These are phyloP conservation scores for Spinus pinus DNA, from an alignment of 2,797 vertebrate genomes.

Conservation along the genomic window DNA sequence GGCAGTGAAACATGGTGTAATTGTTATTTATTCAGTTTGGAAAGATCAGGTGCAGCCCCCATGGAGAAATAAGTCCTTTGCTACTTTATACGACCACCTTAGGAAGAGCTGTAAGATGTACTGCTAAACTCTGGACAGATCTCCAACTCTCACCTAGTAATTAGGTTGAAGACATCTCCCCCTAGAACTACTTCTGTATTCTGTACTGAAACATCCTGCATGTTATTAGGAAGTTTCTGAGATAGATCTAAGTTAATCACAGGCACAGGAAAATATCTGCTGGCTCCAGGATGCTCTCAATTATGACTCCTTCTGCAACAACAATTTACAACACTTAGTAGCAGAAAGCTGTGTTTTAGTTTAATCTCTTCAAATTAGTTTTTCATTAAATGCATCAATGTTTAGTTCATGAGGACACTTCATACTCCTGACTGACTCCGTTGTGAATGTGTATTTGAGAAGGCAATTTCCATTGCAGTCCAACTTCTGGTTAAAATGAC, in stretches of 20 bases:
- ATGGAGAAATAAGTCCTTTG: not conserved
- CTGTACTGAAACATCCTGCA: not conserved
- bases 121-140: not conserved
- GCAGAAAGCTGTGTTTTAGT: not conserved
- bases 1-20: not conserved
- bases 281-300: not conserved
- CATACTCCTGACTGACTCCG: not conserved
- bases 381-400: not conserved
- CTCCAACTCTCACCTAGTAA: not conserved
- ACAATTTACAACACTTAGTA: not conserved
- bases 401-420: not conserved
- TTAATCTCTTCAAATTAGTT: not conserved
- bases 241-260: not conserved
- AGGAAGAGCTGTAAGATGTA: not conserved
- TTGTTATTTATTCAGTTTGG: not conserved
- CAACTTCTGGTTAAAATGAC: not conserved
- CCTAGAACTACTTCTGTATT: not conserved
- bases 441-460: not conserved
- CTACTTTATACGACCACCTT: not conserved
- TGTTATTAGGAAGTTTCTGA: not conserved
- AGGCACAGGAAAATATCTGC: conserved; percentile 1
- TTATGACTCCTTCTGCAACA: not conserved
- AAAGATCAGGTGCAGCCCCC: not conserved
- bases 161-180: not conserved
- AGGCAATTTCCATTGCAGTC: not conserved